phyloP scores from a whole-genome alignment of 1,140 invertebrate species.

The Drosophila watanabei region DNA sequence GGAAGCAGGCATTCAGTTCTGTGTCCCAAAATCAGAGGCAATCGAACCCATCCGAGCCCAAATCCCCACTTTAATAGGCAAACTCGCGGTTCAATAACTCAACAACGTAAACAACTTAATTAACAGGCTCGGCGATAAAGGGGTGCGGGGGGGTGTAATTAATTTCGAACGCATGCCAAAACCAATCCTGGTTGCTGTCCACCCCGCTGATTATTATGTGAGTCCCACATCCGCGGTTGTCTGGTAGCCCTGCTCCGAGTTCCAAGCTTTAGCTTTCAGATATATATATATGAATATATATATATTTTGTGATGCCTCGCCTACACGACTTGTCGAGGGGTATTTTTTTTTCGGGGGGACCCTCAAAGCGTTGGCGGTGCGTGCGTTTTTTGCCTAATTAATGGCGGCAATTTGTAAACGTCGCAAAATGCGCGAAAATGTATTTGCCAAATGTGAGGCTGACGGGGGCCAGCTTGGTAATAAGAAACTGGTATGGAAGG shows the following conservation, averaged over 20 bases:
- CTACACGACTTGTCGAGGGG: conserved; percentile 46
- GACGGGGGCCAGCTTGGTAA: conserved; percentile 55
- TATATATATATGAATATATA: conserved; percentile 7
- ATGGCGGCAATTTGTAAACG: conserved; percentile 84
- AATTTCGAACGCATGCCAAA: conserved; percentile 77
- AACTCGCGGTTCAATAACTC: conserved; percentile 75
- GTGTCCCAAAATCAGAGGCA: conserved; percentile 54
- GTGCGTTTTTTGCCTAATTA: conserved; percentile 83
- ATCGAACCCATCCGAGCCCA: not conserved
- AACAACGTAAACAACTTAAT: conserved; percentile 80
- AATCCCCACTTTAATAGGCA: conserved; percentile 25
- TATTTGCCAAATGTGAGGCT: conserved; percentile 78
- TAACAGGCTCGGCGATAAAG: conserved; percentile 54
- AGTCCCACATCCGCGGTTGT: conserved; percentile 42
- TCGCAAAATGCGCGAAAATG: conserved; percentile 81
- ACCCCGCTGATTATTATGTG: conserved; percentile 84
- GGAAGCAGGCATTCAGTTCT: conserved; percentile 14
- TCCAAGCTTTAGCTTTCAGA: conserved; percentile 39
- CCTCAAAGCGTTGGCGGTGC: conserved; percentile 59
- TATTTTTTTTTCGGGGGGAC: conserved; percentile 31
- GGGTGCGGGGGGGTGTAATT: conserved; percentile 68
- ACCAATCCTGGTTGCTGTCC: conserved; percentile 80
- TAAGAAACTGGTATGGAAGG: conserved; percentile 68
- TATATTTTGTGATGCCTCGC: conserved; percentile 51
- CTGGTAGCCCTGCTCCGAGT: conserved; percentile 35